These are phyloP conservation scores for Crossoptilon crossoptilon DNA, from an alignment of 2,797 vertebrate species.

Conservation along the genomic window DNA sequence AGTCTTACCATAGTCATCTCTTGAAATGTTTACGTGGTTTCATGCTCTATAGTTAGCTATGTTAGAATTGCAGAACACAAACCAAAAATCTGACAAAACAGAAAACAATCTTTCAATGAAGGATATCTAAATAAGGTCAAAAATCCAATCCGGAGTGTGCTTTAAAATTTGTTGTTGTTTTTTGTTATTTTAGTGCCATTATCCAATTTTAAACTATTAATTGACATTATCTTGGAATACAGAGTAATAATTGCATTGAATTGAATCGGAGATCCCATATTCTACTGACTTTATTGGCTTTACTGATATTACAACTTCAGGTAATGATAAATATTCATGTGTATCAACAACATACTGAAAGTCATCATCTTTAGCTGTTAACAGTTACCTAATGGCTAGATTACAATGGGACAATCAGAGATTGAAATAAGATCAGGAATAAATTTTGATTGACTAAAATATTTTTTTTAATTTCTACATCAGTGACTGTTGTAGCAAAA, in stretches of 20 bases:
- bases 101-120: not conserved
- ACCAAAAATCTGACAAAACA: fast-evolving
- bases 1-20: fast-evolving
- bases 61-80: not conserved
- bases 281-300: fast-evolving
- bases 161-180: not conserved
- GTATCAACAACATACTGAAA: not conserved
- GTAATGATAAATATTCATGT: not conserved
- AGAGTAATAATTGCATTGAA: too few relatives aligned
- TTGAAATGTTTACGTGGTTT: not conserved
- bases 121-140: not conserved
- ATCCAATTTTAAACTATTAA: not conserved
- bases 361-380: not conserved
- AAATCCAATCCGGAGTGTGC: fast-evolving
- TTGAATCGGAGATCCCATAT: too few relatives aligned
- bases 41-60: fast-evolving
- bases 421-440: not conserved
- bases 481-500: not conserved
- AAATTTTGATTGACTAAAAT: not conserved
- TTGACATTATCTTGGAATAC: not conserved
- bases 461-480: not conserved
- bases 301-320: not conserved
- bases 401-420: not conserved
- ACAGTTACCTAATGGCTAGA: not conserved
- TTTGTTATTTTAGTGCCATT: not conserved